Conservation (phyloP, 1,140 invertebrate genomes). For the Capitella teleta region DNA sequence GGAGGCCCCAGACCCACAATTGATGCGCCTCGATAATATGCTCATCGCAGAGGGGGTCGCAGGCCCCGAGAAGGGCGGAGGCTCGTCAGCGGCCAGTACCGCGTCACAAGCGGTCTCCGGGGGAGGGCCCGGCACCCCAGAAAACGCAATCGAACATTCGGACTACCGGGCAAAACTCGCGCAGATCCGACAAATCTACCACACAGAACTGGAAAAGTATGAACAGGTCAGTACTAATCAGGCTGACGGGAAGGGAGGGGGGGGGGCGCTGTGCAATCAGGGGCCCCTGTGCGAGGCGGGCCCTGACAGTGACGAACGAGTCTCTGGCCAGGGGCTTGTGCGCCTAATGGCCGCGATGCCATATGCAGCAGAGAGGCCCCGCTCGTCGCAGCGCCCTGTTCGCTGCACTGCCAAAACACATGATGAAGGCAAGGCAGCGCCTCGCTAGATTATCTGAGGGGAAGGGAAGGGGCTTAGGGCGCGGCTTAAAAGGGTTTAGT, state of each 20-base stretch:
- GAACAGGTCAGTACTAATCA: slow-evolving; percentile 60
- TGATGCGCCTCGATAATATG: slow-evolving; percentile 99
- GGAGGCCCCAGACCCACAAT: slow-evolving; percentile 94
- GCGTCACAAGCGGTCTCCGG: slow-evolving; percentile 70
- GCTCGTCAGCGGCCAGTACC: slow-evolving; percentile 78
- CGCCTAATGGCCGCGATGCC: no score
- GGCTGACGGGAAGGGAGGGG: background rate
- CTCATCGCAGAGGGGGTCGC: slow-evolving; percentile 97
- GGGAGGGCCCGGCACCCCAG: slow-evolving; percentile 58
- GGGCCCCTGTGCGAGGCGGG: no score
- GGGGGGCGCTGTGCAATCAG: background rate
- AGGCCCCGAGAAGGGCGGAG: slow-evolving; percentile 91
- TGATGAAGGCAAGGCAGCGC: no score
- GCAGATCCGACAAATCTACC: slow-evolving; percentile 98
- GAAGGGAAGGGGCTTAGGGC: no score
- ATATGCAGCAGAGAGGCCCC: no score
- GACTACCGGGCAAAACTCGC: slow-evolving; percentile 97
- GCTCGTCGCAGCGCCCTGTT: no score
- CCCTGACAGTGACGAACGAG: no score
- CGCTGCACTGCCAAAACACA: no score
- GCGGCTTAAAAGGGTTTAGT: no score
- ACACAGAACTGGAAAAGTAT: slow-evolving; percentile 98
- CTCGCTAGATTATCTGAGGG: no score
- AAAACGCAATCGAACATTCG: slow-evolving; percentile 88
- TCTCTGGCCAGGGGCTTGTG: no score